Evolutionary conservation across 2,888 invertebrate species (phyloP).

Genomic region (Sericinus montela): DNA sequence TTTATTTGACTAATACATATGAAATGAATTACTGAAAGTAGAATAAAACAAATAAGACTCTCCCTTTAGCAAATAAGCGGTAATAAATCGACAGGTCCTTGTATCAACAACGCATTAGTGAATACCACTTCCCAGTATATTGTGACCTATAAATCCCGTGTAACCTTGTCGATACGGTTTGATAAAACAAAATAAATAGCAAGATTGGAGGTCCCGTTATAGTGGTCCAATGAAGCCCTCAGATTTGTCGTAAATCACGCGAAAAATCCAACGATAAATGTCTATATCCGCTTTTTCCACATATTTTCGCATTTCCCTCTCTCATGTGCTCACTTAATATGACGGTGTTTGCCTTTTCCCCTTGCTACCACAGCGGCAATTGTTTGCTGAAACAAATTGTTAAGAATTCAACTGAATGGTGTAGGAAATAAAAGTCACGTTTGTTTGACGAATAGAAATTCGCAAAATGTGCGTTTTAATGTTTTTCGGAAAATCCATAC

Average conservation of each 20-base stretch:
- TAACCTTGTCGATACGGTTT: constrained; percentile 9
- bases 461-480: constrained; percentile 32
- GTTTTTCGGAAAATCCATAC: constrained; percentile 29
- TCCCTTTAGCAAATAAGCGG: constrained; percentile 65
- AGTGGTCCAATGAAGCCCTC: constrained; percentile 55
- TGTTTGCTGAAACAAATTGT: constrained; percentile 23
- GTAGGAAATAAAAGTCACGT: background rate
- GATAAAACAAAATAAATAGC: constrained; percentile 12
- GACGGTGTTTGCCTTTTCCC: constrained; percentile 75
- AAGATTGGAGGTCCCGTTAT: constrained; percentile 36
- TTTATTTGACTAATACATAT: constrained; percentile 43
- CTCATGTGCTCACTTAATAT: constrained; percentile 79
- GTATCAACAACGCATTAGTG: constrained; percentile 71
- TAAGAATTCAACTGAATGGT: constrained; percentile 28
- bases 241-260: constrained; percentile 77
- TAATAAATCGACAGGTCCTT: constrained; percentile 72
- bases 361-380: constrained; percentile 39
- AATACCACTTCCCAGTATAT: constrained; percentile 44
- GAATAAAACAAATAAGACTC: constrained; percentile 66
- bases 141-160: constrained; percentile 29
- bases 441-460: background rate
- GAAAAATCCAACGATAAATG: constrained; percentile 77
- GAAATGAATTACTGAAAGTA: constrained; percentile 56
- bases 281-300: constrained; percentile 79
- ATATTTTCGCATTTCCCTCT: constrained; percentile 76